Evolutionary conservation across 2,888 invertebrate genomes (phyloP).

Genomic region (Sepiola atlantica): DNA sequence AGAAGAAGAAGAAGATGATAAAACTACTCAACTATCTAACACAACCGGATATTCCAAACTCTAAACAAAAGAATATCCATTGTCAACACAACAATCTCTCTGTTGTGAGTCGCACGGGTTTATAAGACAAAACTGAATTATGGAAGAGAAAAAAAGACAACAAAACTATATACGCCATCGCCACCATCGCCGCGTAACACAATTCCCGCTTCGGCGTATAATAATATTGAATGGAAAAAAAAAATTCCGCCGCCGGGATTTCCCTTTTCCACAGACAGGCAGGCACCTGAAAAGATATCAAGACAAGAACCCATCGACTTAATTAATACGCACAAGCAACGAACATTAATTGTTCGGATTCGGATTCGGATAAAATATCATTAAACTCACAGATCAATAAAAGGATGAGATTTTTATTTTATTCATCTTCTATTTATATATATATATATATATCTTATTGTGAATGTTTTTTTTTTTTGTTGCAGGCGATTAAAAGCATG

Average conservation of each 20-base stretch:
- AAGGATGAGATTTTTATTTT: neutral
- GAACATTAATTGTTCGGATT: neutral
- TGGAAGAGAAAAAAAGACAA: neutral
- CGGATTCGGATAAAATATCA: neutral
- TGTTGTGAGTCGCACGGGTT: neutral
- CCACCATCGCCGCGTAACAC: neutral
- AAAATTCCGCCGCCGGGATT: neutral
- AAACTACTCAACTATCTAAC: neutral
- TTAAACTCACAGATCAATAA: neutral
- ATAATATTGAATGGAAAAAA: neutral
- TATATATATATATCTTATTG: neutral
- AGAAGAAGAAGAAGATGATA: neutral
- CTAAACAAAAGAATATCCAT: neutral
- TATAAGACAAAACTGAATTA: neutral
- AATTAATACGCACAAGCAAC: constrained; percentile 19
- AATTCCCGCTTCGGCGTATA: neutral
- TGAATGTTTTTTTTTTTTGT: neutral
- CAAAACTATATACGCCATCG: too few species aligned
- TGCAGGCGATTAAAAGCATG: neutral
- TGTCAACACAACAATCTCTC: neutral
- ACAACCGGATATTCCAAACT: neutral
- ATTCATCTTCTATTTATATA: neutral
- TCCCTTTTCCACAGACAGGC: neutral
- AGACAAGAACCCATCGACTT: neutral
- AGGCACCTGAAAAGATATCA: neutral